Conservation (phyloP, 2,888 invertebrate genomes). For the Meandrusa payeni region DNA sequence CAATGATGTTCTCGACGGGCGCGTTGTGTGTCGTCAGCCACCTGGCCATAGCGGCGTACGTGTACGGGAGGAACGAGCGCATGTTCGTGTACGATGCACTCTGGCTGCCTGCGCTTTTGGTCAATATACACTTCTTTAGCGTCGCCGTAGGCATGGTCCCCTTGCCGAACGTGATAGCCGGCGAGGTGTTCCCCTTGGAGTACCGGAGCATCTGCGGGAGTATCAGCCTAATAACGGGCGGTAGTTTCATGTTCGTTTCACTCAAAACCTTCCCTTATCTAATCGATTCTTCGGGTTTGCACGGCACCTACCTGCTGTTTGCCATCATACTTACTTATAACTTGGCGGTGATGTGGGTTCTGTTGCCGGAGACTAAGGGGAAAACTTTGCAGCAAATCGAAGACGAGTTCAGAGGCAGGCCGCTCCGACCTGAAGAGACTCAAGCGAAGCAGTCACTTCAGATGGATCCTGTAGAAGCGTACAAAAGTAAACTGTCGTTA, state of each 20-base stretch:
- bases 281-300: constrained; percentile 67
- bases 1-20: constrained; percentile 80
- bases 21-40: constrained; percentile 78
- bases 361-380: constrained; percentile 84
- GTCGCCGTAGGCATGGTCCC: constrained; percentile 82
- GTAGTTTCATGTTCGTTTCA: constrained; percentile 79
- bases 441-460: constrained; percentile 47
- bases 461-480: constrained; percentile 42
- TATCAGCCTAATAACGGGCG: constrained; percentile 78
- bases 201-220: constrained; percentile 83
- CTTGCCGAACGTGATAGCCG: constrained; percentile 85
- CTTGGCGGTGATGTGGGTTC: constrained; percentile 74
- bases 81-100: constrained; percentile 45
- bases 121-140: constrained; percentile 77
- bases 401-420: constrained; percentile 65
- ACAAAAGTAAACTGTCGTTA: constrained; percentile 46
- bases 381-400: constrained; percentile 84
- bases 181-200: constrained; percentile 83
- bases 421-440: constrained; percentile 42
- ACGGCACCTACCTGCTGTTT: constrained; percentile 81
- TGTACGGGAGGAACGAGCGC: constrained; percentile 46
- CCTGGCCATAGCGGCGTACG: constrained; percentile 66
- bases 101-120: constrained; percentile 68
- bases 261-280: constrained; percentile 82
- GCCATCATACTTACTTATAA: constrained; percentile 71